Conservation (phyloP, 2,797 vertebrate genomes). For the Poeciliopsis turneri region DNA sequence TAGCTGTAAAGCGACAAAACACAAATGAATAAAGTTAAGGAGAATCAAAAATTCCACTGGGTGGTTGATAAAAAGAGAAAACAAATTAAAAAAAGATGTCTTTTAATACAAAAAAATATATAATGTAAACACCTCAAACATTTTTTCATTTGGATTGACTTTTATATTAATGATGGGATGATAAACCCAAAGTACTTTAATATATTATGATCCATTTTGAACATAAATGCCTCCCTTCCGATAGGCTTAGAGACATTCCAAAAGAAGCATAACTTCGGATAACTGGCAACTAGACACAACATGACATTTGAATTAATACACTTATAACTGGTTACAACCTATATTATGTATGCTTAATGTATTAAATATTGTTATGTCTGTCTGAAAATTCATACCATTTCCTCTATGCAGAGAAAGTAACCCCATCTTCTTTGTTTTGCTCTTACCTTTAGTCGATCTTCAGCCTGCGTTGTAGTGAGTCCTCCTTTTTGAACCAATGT, state of each 20-base stretch:
- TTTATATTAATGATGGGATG: background rate
- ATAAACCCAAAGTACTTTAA: too few relatives aligned
- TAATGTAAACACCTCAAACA: background rate
- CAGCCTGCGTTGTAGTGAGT: conserved; percentile 88
- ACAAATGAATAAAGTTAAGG: background rate
- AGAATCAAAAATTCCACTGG: background rate
- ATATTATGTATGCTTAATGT: background rate
- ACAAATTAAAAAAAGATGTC: background rate
- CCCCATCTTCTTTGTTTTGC: background rate
- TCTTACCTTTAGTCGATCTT: conserved; percentile 88
- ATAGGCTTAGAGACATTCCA: background rate
- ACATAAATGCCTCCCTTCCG: too few relatives aligned
- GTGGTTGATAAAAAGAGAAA: background rate
- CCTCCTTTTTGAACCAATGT: conserved; percentile 90
- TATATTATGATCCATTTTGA: too few relatives aligned
- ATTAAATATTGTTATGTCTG: background rate
- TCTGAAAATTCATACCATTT: background rate
- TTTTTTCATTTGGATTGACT: background rate
- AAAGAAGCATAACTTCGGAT: background rate
- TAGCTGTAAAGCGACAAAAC: background rate
- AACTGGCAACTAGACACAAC: background rate
- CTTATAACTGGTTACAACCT: background rate
- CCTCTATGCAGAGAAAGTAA: background rate
- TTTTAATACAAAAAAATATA: background rate
- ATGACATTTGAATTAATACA: background rate